Evolutionary conservation across 2,113 vertebrate species (phyloP), one percentile per base, ranked within the genome.

Genomic region (Oenanthe melanoleuca): DNA sequence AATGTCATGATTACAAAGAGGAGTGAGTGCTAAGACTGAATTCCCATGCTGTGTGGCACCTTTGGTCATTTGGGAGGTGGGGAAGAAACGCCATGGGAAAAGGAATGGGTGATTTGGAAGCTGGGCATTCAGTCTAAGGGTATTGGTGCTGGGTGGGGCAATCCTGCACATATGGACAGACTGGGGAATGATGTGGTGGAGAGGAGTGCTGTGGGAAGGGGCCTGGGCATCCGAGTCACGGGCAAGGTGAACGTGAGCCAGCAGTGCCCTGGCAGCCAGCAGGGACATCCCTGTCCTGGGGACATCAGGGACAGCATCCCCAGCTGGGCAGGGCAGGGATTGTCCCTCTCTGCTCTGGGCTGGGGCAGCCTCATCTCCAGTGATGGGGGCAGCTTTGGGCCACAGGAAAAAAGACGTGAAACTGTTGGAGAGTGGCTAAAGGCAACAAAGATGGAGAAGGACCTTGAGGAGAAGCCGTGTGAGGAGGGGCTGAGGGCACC

Each of bases 11-110:
- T 92, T 75, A 28, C 20, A 6, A 38, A 69, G 53, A 74, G 55
- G 4, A 61, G 6, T 33, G 34, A 72, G 26, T 38, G 23, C 19
- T 89, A 7, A 69, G 49, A 33, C 28, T 14, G 33, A 40, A n/a
- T 57, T 61, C 19, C 14, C 0, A 0, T 69, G 37, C 25, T 61
- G 0, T 29, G 33, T 53, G 25, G 17, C 8, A 2, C 31, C 34
- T 50, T 85, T 0, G 0, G 0, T 45, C 25, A 2, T 38, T 38
- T 37, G 18, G 12, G n/a, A 9, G 3, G 1, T 42, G 9, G 6
- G 12, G 6, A 29, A 29, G n/a, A 44, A 1, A 55, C 56, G 15
- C 28, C 5, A 1, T 11, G 34, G 40, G 25, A 60, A 20, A 55
- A 52, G 25, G 45, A 40, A 8, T 5, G 33, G 16, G 14, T 71